Conservation (phyloP, 2,113 vertebrate genomes). For the Xenopus laevis region DNA sequence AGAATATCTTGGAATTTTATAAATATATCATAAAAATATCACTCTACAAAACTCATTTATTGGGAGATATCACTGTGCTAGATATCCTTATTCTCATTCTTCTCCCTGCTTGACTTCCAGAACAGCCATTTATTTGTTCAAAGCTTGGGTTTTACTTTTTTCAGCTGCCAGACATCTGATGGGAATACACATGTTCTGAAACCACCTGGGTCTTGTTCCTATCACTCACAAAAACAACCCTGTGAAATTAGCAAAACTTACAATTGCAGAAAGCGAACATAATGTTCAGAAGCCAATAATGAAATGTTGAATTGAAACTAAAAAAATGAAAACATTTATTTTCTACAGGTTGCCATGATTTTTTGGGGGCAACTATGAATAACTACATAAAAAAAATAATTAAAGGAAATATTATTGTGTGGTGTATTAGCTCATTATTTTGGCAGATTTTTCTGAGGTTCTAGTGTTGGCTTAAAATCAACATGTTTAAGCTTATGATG, state of each 20-base stretch:
- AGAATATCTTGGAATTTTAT: too few species aligned
- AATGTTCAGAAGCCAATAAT: neutral
- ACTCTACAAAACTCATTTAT: neutral
- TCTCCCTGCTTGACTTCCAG: neutral
- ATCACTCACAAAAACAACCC: neutral
- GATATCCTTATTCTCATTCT: neutral
- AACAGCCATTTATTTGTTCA: constrained; percentile 3
- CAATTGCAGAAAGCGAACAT: neutral
- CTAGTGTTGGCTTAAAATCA: too few species aligned
- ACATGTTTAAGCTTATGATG: too few species aligned
- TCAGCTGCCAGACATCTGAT: constrained; percentile 17
- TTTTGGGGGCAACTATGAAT: too few species aligned
- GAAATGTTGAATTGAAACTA: too few species aligned
- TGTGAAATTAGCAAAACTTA: neutral
- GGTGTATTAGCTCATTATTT: neutral
- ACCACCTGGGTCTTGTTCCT: constrained; percentile 9
- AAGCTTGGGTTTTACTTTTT: neutral
- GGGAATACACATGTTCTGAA: constrained; percentile 17
- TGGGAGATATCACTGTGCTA: neutral
- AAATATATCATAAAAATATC: too few species aligned
- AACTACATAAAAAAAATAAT: neutral
- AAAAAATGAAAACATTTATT: too few species aligned
- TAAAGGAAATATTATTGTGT: neutral
- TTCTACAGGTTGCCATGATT: too few species aligned
- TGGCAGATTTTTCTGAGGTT: too few species aligned